Evolutionary conservation across 2,888 invertebrate genomes (phyloP).

Genomic region (Salticus scenicus): DNA sequence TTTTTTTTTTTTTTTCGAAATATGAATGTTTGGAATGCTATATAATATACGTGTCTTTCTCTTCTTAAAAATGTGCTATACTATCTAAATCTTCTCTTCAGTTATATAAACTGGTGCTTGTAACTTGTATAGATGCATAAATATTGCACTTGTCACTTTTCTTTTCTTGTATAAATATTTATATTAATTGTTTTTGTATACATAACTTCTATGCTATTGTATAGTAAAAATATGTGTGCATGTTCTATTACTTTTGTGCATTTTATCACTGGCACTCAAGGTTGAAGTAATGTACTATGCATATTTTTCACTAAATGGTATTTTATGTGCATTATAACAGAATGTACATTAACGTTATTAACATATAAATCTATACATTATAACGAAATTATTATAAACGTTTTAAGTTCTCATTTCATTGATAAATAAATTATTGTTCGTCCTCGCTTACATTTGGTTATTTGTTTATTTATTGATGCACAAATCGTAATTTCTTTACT

Average conservation of each 20-base stretch:
- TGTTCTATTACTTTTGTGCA: constrained; percentile 54
- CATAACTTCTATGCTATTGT: constrained; percentile 20
- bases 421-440: too few species aligned
- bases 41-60: constrained; percentile 18
- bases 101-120: constrained; percentile 11
- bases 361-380: too few species aligned
- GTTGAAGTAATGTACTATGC: background rate
- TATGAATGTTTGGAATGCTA: constrained; percentile 60
- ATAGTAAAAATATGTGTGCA: constrained; percentile 42
- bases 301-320: too few species aligned
- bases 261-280: constrained; percentile 30
- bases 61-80: background rate
- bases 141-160: constrained; percentile 26
- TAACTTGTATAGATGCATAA: constrained; percentile 21
- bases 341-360: too few species aligned
- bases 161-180: constrained; percentile 13
- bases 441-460: too few species aligned
- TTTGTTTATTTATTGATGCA: too few species aligned
- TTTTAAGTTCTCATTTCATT: too few species aligned
- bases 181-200: constrained; percentile 30
- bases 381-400: too few species aligned
- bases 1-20: background rate
- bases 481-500: too few species aligned
- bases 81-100: background rate
- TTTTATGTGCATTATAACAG: too few species aligned